phyloP scores from a whole-genome alignment of 1,140 invertebrate genomes.

The Zaprionus ornatus region DNA sequence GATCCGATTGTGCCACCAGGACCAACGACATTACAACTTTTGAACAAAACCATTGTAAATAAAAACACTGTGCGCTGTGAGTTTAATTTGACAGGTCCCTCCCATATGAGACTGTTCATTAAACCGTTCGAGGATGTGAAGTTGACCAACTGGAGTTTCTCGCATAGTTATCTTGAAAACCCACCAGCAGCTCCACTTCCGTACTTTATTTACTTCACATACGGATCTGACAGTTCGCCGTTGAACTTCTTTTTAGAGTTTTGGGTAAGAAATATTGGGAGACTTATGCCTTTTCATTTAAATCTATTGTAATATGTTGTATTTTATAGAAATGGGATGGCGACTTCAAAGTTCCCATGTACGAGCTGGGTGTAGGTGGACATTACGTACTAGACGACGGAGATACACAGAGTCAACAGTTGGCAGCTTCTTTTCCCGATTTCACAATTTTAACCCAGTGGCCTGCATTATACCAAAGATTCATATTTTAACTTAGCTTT shows the following conservation, averaged over 20 bases:
- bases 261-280: not conserved
- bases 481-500: not conserved
- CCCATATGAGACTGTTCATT: slow-evolving; percentile 89
- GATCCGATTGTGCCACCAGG: slow-evolving; percentile 46
- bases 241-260: slow-evolving; percentile 22
- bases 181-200: slow-evolving; percentile 85
- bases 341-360: slow-evolving; percentile 40
- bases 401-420: slow-evolving; percentile 22
- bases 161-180: slow-evolving; percentile 83
- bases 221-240: slow-evolving; percentile 85
- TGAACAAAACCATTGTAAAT: slow-evolving; percentile 53
- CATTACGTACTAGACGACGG: slow-evolving; percentile 47
- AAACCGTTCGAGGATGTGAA: slow-evolving; percentile 86
- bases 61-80: slow-evolving; percentile 40
- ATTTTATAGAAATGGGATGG: slow-evolving; percentile 83
- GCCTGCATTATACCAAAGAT: not conserved
- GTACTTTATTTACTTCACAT: slow-evolving; percentile 89
- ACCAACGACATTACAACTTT: slow-evolving; percentile 30
- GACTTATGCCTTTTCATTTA: not conserved
- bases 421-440: slow-evolving; percentile 20
- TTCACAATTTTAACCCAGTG: not conserved
- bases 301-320: not conserved
- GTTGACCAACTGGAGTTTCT: slow-evolving; percentile 87
- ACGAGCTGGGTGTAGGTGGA: slow-evolving; percentile 47
- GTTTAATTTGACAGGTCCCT: slow-evolving; percentile 85